Evolutionary conservation across 1,140 invertebrate genomes (phyloP).

Genomic region (Drosophila ficusphila): DNA sequence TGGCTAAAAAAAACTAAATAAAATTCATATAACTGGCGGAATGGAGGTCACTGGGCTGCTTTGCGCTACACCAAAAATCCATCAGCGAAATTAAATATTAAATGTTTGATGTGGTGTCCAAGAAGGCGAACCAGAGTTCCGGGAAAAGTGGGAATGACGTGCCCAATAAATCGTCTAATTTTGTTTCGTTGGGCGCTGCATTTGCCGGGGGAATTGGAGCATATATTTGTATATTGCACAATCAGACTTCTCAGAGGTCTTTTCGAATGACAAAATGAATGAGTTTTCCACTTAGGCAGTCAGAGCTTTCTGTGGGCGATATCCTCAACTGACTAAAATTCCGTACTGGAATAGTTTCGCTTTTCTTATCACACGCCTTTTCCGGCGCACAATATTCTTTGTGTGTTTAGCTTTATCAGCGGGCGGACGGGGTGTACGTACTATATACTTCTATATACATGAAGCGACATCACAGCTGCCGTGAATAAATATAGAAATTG

Average conservation of each 20-base stretch:
- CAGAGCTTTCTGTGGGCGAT: background rate
- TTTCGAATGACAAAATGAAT: slow-evolving; percentile 20
- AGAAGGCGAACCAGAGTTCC: slow-evolving; percentile 15
- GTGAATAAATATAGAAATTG: slow-evolving; percentile 55
- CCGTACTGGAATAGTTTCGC: slow-evolving; percentile 4
- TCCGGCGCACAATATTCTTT: slow-evolving; percentile 20
- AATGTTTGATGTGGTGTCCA: slow-evolving; percentile 40
- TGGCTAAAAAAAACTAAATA: slow-evolving; percentile 22
- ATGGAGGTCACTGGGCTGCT: slow-evolving; percentile 56
- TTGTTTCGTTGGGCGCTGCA: slow-evolving; percentile 27
- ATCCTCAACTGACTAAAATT: slow-evolving; percentile 3
- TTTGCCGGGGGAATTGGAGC: slow-evolving; percentile 48
- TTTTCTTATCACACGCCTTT: slow-evolving; percentile 41
- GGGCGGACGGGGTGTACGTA: slow-evolving; percentile 3
- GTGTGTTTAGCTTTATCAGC: slow-evolving; percentile 29
- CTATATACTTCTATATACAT: background rate
- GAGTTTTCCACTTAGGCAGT: slow-evolving; percentile 6
- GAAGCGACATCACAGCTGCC: slow-evolving; percentile 47
- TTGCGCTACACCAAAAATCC: slow-evolving; percentile 34
- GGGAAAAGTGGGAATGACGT: slow-evolving; percentile 33
- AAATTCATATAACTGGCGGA: slow-evolving; percentile 35
- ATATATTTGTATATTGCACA: slow-evolving; percentile 32
- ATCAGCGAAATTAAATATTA: slow-evolving; percentile 71
- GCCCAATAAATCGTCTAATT: slow-evolving; percentile 51
- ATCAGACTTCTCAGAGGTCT: slow-evolving; percentile 3